Percentiles rank a stretch among this genome's conserved stretches.
Evolutionary conservation across 2,113 vertebrate genomes (phyloP).

Genomic region (Epinephelus lanceolatus): DNA sequence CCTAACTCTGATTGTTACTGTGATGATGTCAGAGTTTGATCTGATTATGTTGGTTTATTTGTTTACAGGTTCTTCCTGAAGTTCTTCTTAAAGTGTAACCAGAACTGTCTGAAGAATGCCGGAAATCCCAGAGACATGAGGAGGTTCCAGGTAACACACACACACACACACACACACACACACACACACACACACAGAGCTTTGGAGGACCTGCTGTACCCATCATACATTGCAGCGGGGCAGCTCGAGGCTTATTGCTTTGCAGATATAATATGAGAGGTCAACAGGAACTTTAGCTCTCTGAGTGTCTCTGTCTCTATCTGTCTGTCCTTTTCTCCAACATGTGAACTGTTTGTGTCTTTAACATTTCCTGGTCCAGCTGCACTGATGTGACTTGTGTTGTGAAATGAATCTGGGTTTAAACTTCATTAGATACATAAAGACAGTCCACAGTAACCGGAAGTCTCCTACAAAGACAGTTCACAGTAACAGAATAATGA

Average conservation of each 20-base stretch:
- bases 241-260: conserved; percentile 50
- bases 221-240: conserved; percentile 43
- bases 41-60: neutral
- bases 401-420: no score
- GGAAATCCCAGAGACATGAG: conserved; percentile 80
- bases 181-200: conserved; percentile 28
- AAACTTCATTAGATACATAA: no score
- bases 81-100: conserved; percentile 80
- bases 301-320: no score
- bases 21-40: no score
- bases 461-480: no score
- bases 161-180: conserved; percentile 21
- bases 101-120: conserved; percentile 80
- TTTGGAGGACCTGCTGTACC: conserved; percentile 35
- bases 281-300: conserved; percentile 2
- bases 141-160: conserved; percentile 72
- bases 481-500: no score
- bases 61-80: conserved; percentile 75
- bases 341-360: no score
- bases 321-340: neutral
- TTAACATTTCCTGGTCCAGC: no score
- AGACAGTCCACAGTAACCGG: no score
- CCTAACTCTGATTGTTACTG: neutral
- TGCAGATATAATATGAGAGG: conserved; percentile 55
- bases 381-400: no score